These are phyloP conservation scores for Thinocorus orbignyianus DNA, from an alignment of 2,113 vertebrate genomes.

Conservation along the genomic window DNA sequence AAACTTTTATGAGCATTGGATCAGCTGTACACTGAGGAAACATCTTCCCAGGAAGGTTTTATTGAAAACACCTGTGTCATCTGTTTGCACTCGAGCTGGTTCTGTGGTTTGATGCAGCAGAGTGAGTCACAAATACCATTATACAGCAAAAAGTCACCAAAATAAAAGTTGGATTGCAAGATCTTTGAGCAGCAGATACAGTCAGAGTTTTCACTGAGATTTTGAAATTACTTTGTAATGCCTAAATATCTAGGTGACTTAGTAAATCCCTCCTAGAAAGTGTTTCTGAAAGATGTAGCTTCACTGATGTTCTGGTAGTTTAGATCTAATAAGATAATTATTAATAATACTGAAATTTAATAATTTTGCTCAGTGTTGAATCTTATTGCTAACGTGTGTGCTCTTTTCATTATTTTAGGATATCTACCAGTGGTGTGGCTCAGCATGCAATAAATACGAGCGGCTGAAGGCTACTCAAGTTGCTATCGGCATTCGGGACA, in stretches of 20 bases:
- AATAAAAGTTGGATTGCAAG: background rate
- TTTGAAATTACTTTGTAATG: background rate
- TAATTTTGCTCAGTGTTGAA: background rate
- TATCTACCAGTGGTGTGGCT: slow-evolving; percentile 93
- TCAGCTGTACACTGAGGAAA: background rate
- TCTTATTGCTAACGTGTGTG: background rate
- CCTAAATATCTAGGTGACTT: background rate
- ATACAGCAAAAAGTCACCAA: background rate
- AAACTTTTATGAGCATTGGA: background rate
- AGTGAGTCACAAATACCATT: background rate
- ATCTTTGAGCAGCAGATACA: background rate
- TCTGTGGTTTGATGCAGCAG: background rate
- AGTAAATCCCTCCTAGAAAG: background rate
- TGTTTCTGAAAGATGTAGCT: background rate
- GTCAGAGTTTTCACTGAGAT: background rate
- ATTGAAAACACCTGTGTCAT: background rate
- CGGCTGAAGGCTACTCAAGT: slow-evolving; percentile 87
- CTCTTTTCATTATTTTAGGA: slow-evolving; percentile 70
- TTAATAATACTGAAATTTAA: background rate
- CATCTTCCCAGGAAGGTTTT: background rate
- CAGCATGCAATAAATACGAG: slow-evolving; percentile 88
- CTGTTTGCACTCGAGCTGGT: background rate
- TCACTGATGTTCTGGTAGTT: background rate
- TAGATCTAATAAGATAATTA: background rate
- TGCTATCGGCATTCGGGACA: slow-evolving; percentile 88